Conservation (phyloP, 2,888 invertebrate species). For the Eupithecia tripunctaria region DNA sequence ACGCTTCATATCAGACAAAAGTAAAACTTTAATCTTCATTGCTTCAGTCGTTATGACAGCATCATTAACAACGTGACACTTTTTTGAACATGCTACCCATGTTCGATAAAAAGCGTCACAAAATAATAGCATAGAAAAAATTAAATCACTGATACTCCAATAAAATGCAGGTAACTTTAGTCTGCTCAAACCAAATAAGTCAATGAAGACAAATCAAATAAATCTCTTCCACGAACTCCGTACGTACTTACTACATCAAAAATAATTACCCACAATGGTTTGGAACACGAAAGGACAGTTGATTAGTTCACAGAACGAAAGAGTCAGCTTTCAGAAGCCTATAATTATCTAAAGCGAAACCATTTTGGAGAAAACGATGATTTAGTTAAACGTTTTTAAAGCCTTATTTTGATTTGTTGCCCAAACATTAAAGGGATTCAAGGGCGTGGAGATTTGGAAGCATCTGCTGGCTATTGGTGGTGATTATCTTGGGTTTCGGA, state of each 20-base stretch:
- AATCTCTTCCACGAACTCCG: slow-evolving; percentile 3
- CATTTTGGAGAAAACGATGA: slow-evolving; percentile 78
- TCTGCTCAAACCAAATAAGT: background rate
- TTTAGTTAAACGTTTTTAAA: slow-evolving; percentile 81
- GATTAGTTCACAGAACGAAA: slow-evolving; percentile 71
- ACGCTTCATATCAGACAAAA: no score
- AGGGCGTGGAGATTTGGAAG: slow-evolving; percentile 46
- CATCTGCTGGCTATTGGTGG: slow-evolving; percentile 37
- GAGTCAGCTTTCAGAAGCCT: slow-evolving; percentile 66
- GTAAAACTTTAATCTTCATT: no score
- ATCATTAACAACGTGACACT: no score
- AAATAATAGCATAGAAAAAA: no score
- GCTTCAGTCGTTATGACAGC: no score
- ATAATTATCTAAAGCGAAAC: slow-evolving; percentile 81
- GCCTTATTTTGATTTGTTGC: slow-evolving; percentile 80
- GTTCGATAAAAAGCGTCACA: background rate
- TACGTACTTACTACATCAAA: slow-evolving; percentile 31
- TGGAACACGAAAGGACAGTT: slow-evolving; percentile 49
- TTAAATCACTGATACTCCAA: no score
- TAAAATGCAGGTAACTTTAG: background rate
- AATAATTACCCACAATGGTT: slow-evolving; percentile 41
- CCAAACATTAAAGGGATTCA: slow-evolving; percentile 63
- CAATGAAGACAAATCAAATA: background rate
- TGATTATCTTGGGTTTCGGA: slow-evolving; percentile 5
- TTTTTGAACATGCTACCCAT: no score